Evolutionary conservation across 2,113 vertebrate species (phyloP), one percentile per base, ranked within the genome.

Genomic region (Chaetops frenatus): DNA sequence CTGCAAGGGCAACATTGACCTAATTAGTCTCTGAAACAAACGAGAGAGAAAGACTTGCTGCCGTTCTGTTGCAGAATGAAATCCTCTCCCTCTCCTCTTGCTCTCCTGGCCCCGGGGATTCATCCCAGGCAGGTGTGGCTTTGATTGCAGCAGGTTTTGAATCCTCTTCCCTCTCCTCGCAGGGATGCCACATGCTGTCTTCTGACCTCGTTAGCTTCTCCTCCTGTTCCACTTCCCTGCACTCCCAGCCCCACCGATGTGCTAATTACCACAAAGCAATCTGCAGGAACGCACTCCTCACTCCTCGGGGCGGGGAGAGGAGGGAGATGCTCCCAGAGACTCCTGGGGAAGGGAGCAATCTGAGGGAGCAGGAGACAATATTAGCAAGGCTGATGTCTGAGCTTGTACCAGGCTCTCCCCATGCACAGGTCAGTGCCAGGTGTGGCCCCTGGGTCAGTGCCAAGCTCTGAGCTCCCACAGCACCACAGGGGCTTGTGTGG

Each of bases 131-230:
- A 96, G 93, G 94, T 96, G 94, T 74, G 3, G 51, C 88, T 93
- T 74, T 91, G 88, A 78, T 92, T 96, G 94, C 90, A 90, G 92
- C 95, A 93, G 80, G 94, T 90, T 95, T 82, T 86, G 85, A 93
- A 92, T 95, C 81, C 90, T 94, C 81, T 86, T 48, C 84, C 81
- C 57, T 94, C 92, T 93, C 78, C 92, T 96, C 4, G 7, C 3
- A 4, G 95, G 81, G 84, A 85, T 95, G 92, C 92, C 91, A 89
- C 96, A 94, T 94, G 97, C 96, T 92, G 95, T 96, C 93, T 94
- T 96, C 91, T 94, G 97, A 96, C 95, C 95, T 97, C 83, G 72
- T 97, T 96, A 96, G 81, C 93, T 95, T 96, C 92, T 95, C 94
- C 92, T 97, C 89, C 92, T 95, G 93, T 94, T 96, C 88, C 90